Evolutionary conservation across 1,140 invertebrate genomes (phyloP).

Genomic region (Copidosoma floridanum): DNA sequence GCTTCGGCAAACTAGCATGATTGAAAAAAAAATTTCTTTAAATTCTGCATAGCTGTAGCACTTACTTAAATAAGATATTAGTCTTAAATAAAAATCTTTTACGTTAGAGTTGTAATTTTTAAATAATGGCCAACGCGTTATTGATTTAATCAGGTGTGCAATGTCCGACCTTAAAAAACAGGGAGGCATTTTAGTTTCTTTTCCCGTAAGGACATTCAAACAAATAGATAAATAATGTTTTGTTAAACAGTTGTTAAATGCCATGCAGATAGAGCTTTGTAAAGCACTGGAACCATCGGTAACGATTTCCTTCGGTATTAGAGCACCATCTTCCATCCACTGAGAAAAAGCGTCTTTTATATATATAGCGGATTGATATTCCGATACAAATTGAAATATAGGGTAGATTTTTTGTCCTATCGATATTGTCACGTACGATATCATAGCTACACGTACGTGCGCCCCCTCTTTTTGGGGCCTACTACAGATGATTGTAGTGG

Average conservation of each 20-base stretch:
- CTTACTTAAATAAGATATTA: not conserved
- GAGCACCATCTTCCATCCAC: not conserved
- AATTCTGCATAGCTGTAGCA: not conserved
- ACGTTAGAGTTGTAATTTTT: not conserved
- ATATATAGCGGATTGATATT: not conserved
- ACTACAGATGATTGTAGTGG: too few species aligned
- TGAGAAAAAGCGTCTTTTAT: not conserved
- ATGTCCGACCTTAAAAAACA: slow-evolving; percentile 4
- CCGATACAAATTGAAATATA: too few species aligned
- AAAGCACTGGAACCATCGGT: slow-evolving; percentile 3
- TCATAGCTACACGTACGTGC: too few species aligned
- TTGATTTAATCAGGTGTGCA: slow-evolving; percentile 1
- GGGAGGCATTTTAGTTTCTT: not conserved
- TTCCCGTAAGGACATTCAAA: not conserved
- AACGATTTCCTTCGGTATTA: not conserved
- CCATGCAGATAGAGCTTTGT: not conserved
- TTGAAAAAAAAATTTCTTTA: not conserved
- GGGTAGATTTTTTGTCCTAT: not conserved
- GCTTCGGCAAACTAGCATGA: slow-evolving; percentile 1
- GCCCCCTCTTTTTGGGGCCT: too few species aligned
- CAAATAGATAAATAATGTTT: not conserved
- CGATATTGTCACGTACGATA: too few species aligned
- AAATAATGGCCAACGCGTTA: not conserved
- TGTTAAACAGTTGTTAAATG: not conserved
- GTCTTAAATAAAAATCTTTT: slow-evolving; percentile 2